Conservation (phyloP, 2,888 invertebrate species). For the Anaspis maculata region DNA sequence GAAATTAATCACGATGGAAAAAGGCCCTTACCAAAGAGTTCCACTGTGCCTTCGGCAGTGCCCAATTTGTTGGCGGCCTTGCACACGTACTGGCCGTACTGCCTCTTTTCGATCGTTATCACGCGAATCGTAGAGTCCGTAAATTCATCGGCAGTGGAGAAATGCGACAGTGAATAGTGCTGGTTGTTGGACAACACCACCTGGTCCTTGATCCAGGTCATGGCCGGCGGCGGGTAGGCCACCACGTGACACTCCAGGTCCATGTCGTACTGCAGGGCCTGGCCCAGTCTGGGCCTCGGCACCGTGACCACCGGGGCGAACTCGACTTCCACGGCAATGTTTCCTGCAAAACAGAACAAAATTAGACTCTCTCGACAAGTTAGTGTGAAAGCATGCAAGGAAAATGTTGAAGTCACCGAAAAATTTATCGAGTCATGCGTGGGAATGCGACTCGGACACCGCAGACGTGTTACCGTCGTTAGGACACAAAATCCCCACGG, state of each 20-base stretch:
- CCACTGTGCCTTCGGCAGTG: conserved; percentile 66
- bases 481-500: no score
- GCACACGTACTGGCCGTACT: conserved; percentile 80
- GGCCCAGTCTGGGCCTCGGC: conserved; percentile 72
- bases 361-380: neutral
- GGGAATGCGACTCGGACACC: no score
- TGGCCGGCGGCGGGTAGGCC: conserved; percentile 89
- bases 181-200: conserved; percentile 78
- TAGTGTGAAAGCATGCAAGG: neutral
- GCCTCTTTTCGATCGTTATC: conserved; percentile 84
- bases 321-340: conserved; percentile 85
- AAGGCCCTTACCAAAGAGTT: conserved; percentile 67
- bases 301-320: conserved; percentile 82
- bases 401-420: no score
- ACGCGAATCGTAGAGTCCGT: conserved; percentile 84
- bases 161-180: conserved; percentile 85
- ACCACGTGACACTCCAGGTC: conserved; percentile 91
- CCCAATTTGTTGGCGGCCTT: conserved; percentile 86
- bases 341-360: conserved; percentile 35
- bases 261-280: conserved; percentile 90
- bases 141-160: conserved; percentile 86
- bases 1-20: no score
- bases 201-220: conserved; percentile 84
- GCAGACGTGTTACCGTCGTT: no score
- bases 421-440: no score